Percentiles rank a stretch among this genome's conserved stretches.
Conservation (phyloP, 2,797 vertebrate species). For the Cuculus canorus region DNA sequence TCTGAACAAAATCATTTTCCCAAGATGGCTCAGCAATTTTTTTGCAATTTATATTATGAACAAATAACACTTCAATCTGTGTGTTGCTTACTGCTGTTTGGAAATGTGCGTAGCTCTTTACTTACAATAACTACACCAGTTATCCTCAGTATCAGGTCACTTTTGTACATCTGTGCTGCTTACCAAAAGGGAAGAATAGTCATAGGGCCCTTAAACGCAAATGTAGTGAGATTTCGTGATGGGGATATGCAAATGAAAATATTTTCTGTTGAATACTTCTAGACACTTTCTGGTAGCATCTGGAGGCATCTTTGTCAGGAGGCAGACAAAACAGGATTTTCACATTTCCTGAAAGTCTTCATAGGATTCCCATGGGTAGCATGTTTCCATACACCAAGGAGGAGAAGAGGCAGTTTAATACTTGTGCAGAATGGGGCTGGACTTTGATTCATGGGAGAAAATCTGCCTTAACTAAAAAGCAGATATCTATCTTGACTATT, state of each 20-base stretch:
- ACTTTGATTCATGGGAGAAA: not conserved
- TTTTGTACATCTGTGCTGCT: not conserved
- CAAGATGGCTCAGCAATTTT: not conserved
- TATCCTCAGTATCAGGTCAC: not conserved
- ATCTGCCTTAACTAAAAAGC: not conserved
- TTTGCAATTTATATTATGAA: not conserved
- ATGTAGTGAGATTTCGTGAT: not conserved
- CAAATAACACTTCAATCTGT: not conserved
- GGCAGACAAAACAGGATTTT: conserved; percentile 8
- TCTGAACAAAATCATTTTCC: not conserved
- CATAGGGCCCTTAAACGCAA: not conserved
- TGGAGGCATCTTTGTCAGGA: not conserved
- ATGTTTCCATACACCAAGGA: not conserved
- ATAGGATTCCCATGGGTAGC: not conserved
- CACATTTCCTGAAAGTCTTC: not conserved
- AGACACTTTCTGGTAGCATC: not conserved
- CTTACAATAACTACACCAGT: not conserved
- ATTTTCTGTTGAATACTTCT: not conserved
- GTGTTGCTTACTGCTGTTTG: not conserved
- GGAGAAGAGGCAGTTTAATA: not conserved
- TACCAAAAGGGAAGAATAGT: not conserved
- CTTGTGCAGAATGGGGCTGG: not conserved
- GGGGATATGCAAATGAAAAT: not conserved
- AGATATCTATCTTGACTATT: not conserved
- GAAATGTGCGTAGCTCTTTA: not conserved